Evolutionary conservation across 2,113 vertebrate species (phyloP).

Genomic region (Gavia stellata): DNA sequence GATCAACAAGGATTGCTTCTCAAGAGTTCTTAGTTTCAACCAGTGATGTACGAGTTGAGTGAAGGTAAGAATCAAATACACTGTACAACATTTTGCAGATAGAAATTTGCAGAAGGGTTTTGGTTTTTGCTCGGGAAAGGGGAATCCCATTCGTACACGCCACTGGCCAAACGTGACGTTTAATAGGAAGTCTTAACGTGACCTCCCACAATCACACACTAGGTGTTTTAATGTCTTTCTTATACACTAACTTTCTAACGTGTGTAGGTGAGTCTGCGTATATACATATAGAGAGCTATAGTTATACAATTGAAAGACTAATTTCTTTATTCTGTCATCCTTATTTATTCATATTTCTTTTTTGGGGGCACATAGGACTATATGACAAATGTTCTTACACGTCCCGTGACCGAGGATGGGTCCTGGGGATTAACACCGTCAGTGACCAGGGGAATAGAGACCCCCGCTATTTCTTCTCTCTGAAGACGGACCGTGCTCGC

Average conservation of each 20-base stretch:
- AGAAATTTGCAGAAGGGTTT: background rate
- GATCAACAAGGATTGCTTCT: background rate
- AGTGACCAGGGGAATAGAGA: slow-evolving; percentile 92
- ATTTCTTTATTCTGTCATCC: slow-evolving; percentile 12
- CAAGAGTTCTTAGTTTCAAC: background rate
- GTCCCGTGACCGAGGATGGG: slow-evolving; percentile 95
- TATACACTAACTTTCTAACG: background rate
- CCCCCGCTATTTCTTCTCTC: slow-evolving; percentile 97
- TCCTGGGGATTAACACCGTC: slow-evolving; percentile 91
- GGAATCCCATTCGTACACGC: background rate
- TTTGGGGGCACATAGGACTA: slow-evolving; percentile 81
- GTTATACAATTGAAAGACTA: background rate
- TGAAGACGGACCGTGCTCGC: slow-evolving; percentile 96
- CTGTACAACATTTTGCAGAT: background rate
- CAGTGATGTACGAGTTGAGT: background rate
- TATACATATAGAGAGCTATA: background rate
- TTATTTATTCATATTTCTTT: slow-evolving; percentile 73
- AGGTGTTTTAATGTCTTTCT: background rate
- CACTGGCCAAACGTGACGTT: background rate
- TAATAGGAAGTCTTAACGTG: background rate
- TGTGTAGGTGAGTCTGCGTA: slow-evolving; percentile 19
- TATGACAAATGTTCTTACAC: slow-evolving; percentile 99
- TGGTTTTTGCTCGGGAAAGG: background rate
- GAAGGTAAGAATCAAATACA: background rate
- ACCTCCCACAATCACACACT: background rate